Evolutionary conservation across 2,797 vertebrate species (phyloP).

Genomic region (Alcedo atthis): DNA sequence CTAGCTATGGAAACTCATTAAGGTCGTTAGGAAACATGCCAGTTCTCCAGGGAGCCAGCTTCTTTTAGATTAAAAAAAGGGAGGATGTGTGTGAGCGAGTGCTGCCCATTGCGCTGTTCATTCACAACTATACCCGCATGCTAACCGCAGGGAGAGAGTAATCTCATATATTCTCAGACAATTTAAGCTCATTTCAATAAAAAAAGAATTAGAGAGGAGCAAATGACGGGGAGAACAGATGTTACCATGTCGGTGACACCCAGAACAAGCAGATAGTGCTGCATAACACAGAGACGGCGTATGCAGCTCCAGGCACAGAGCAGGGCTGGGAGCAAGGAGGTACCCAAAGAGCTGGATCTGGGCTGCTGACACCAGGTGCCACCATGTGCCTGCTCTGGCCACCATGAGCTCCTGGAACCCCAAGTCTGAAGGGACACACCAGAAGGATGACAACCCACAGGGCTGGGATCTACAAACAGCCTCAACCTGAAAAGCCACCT

Average conservation of each 20-base stretch:
- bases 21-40: not conserved
- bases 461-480: not conserved
- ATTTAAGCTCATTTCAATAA: conserved; percentile 60
- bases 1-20: not conserved
- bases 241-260: not conserved
- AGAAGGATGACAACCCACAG: fast-evolving
- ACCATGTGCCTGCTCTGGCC: fast-evolving
- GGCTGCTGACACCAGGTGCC: not conserved
- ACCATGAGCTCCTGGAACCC: not conserved
- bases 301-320: fast-evolving
- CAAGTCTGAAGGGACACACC: not conserved
- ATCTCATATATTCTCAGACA: conserved; percentile 37
- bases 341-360: not conserved
- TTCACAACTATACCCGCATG: not conserved
- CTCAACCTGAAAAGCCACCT: fast-evolving
- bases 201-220: conserved; percentile 15
- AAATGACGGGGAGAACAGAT: not conserved
- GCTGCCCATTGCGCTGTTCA: not conserved
- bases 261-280: not conserved
- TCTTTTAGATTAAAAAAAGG: conserved; percentile 10
- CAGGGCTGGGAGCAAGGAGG: not conserved
- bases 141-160: not conserved
- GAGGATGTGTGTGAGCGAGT: not conserved
- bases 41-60: not conserved
- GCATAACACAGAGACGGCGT: fast-evolving